Base-by-base conservation (phyloP, 2,888 invertebrate genomes). In the Andrena flavipes region DNA sequence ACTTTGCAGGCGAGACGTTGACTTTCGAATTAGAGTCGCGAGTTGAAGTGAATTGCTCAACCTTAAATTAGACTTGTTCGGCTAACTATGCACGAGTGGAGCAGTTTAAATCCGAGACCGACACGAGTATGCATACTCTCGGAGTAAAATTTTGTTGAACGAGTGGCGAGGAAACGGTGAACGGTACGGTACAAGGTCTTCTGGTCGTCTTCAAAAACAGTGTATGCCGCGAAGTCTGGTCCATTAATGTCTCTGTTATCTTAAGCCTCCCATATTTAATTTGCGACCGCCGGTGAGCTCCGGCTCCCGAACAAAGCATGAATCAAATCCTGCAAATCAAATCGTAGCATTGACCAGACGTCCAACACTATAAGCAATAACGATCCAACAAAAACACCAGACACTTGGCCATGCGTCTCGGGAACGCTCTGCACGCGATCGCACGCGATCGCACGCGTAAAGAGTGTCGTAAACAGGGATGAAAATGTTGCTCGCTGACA, bases 201-300 rank as follows among this genome's bases (percentile, higher is more conserved):
- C 35, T 35, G 42, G 64, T 42, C 30, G 30, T 51, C n/a, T 56
- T 42, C 7, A 13, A 70, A 70, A 59, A 70, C 42, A 42, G 42
- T 13, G 26, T 64, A 42, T 64, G 16, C 23, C 13, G 23, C 64
- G 23, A 20, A 35, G 26, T 42, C 26, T 48, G 64, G 23, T 42
- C 20, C 64, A 42, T 56, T 56, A 56, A 56, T 56, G 56, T 8
- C 10, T 23, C 56, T 56, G 56, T n/a, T 23, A 54, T 54, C 20
- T 54, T 8, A 20, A 54, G 20, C 8, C 23, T 56, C 10, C 23
- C 13, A 23, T 26, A 23, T 20, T 56, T 23, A 23, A 56, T 8
- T 56, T 23, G 56, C 23, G 4, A 10, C 23, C 23, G 56, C 4
- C 23, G 26, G 10, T 56, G 56, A 56, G 8, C 56, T 56, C 23